These are phyloP conservation scores for Drosophila anomelani DNA, from an alignment of 2,888 invertebrate species.

Conservation along the genomic window DNA sequence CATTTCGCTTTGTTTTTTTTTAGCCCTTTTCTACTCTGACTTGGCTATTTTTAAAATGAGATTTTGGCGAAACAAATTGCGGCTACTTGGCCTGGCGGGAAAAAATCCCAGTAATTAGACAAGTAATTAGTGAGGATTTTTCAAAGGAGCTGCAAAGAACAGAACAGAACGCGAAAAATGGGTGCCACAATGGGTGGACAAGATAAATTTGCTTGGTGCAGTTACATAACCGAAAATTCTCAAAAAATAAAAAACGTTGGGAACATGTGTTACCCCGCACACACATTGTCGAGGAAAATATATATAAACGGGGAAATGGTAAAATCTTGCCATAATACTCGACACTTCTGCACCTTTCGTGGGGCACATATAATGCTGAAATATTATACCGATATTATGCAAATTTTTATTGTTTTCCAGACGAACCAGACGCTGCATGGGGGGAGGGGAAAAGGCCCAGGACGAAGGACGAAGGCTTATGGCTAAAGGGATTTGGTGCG, in stretches of 20 bases:
- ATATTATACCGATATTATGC: slow-evolving; percentile 83
- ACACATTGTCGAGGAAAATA: slow-evolving; percentile 2
- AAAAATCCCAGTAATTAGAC: slow-evolving; percentile 78
- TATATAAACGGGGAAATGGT: slow-evolving; percentile 1
- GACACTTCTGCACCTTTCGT: slow-evolving; percentile 73
- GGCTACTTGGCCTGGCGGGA: slow-evolving; percentile 61
- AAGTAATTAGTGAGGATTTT: slow-evolving; percentile 79
- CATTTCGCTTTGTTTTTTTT: slow-evolving; percentile 26
- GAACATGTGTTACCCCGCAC: slow-evolving; percentile 64
- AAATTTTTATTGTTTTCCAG: slow-evolving; percentile 82
- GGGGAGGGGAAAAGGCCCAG: slow-evolving; percentile 4
- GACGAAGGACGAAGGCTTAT: slow-evolving; percentile 38
- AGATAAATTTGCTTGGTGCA: slow-evolving; percentile 49
- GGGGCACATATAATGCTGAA: slow-evolving; percentile 73
- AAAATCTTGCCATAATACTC: slow-evolving; percentile 56
- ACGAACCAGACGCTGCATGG: slow-evolving; percentile 28
- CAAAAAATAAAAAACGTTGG: slow-evolving; percentile 32
- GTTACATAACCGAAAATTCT: slow-evolving; percentile 18
- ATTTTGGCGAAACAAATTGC: slow-evolving; percentile 76
- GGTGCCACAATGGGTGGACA: slow-evolving; percentile 8
- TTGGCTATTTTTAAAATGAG: slow-evolving; percentile 58
- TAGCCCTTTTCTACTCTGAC: slow-evolving; percentile 29
- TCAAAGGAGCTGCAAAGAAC: slow-evolving; percentile 43
- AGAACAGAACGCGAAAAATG: slow-evolving; percentile 26
- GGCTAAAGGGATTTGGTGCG: slow-evolving; percentile 77